Conservation (phyloP, 1,140 invertebrate species). For the Heliconius eleuchia region DNA sequence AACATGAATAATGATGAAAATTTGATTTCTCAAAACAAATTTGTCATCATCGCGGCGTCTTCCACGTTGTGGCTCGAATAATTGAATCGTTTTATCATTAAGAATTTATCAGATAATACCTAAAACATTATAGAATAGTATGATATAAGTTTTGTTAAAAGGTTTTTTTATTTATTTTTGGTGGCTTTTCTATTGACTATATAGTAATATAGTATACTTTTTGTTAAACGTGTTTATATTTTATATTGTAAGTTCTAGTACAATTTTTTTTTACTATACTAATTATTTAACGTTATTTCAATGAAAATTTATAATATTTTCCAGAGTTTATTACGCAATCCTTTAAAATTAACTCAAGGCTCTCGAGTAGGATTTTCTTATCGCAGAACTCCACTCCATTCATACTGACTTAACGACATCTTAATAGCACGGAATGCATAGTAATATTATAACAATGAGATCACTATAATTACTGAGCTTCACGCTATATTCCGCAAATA, state of each 20-base stretch:
- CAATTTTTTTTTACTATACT: background rate
- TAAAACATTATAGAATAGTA: background rate
- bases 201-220: background rate
- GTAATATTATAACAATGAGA: background rate
- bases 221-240: background rate
- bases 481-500: too few relatives aligned
- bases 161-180: background rate
- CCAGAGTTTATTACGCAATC: constrained; percentile 4
- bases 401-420: constrained; percentile 8
- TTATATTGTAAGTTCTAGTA: background rate
- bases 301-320: background rate
- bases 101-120: background rate
- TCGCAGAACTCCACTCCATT: constrained; percentile 5
- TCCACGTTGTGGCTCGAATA: constrained; percentile 17
- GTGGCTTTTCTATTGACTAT: background rate
- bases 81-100: constrained; percentile 15
- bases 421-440: background rate
- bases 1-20: constrained; percentile 30
- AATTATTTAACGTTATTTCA: background rate
- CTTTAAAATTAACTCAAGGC: background rate
- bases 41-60: constrained; percentile 20
- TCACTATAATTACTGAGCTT: too few relatives aligned
- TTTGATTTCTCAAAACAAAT: constrained; percentile 33
- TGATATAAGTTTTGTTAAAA: background rate
- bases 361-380: constrained; percentile 7